phyloP scores from a whole-genome alignment of 2,113 vertebrate genomes.

The Hyla sarda region DNA sequence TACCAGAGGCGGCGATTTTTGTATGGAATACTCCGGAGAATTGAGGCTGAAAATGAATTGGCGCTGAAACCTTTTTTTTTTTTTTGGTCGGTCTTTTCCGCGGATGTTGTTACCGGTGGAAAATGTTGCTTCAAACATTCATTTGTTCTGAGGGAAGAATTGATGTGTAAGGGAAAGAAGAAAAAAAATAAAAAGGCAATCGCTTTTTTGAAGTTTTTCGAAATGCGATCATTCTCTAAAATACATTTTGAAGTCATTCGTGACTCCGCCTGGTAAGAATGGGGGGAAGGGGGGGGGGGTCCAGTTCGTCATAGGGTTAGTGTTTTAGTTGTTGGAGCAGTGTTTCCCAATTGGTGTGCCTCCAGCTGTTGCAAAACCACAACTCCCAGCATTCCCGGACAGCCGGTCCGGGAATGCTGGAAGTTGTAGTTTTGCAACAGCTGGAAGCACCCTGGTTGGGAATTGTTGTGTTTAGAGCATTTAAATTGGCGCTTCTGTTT shows the following conservation, averaged over 20 bases:
- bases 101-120: slow-evolving; percentile 40
- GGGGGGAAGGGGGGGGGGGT: background rate
- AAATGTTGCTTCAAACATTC: slow-evolving; percentile 34
- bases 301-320: too few species aligned
- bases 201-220: too few species aligned
- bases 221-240: background rate
- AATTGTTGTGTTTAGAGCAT: too few species aligned
- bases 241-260: background rate
- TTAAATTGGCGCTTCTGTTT: too few species aligned
- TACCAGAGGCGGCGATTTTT: slow-evolving; percentile 73
- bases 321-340: too few species aligned
- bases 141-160: slow-evolving; percentile 17
- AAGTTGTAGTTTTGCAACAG: too few species aligned
- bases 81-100: slow-evolving; percentile 9
- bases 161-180: background rate
- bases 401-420: too few species aligned
- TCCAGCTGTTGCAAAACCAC: too few species aligned
- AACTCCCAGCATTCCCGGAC: too few species aligned
- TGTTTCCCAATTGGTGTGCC: too few species aligned
- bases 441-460: too few species aligned
- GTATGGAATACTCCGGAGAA: slow-evolving; percentile 58
- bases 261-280: background rate
- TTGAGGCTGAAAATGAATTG: background rate
- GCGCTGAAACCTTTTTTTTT: background rate
- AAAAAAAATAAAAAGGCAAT: background rate